Evolutionary conservation across 2,888 invertebrate genomes (phyloP), one percentile per base, ranked within the genome.

Genomic region (Phalera bucephala): DNA sequence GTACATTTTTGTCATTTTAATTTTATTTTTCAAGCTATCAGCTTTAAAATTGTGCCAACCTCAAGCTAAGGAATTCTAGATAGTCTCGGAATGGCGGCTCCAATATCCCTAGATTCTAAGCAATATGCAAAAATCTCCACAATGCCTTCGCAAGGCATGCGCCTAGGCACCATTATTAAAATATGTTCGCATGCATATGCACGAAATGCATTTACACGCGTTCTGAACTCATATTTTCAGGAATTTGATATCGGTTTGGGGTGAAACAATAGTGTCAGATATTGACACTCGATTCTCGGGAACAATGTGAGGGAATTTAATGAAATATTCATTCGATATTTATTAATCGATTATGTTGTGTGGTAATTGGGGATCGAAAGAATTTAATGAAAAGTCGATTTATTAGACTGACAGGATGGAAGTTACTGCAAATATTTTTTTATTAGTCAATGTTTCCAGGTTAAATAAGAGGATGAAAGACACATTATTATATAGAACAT

Each of bases 71-170:
- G 68, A 71, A 70, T 74, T 40, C 47, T 36, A 52, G 39, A 51
- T 41, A 44, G 36, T 45, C 47, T 52, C 45, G 60, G 56, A 59
- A 57, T 61, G 56, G 53, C 46, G 50, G 46, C 23, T 29, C 31
- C 28, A 36, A 62, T 69, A 64, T 52, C 43, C 31, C 40, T 32
- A 50, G 47, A 52, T 62, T 48, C 48, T 40, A 45, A 64, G 64
- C 63, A 55, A 61, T 64, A 71, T 73, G 69, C 59, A 67, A 71
- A 73, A 75, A 71, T 70, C 59, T 59, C 45, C 38, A 64, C 64
- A 64, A 66, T 60, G 45, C 54, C 38, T 22, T 3, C 17, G 8
- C 6, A 5, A 38, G 40, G 47, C 32, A 20, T 26, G 12, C 12
- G 34, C 23, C 34, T 32, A 20, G 34, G 23, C 3, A 11, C 10